Percentiles rank a stretch among this genome's conserved stretches.
Conservation (phyloP, 2,797 vertebrate species). For the Hemibagrus guttatus region DNA sequence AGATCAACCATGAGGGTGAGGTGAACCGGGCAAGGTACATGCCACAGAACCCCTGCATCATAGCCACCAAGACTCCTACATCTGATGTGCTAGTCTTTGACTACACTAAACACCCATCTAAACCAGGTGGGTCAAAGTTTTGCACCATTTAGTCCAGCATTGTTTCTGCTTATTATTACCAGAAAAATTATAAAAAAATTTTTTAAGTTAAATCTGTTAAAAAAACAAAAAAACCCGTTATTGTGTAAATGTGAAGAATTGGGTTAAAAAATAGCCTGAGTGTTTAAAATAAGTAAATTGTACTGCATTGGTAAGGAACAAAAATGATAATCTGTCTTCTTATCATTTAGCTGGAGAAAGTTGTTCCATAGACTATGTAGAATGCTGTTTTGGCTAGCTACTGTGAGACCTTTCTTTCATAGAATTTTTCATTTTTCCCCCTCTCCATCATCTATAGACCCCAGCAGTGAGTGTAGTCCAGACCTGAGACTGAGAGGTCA, state of each 20-base stretch:
- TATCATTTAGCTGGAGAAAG: no score
- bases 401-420: not conserved
- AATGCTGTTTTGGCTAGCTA: not conserved
- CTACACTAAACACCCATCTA: slow-evolving; percentile 87
- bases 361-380: not conserved
- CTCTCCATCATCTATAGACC: no score
- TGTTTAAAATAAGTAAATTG: not conserved
- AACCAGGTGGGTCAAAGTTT: slow-evolving; percentile 78
- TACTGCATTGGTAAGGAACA: not conserved
- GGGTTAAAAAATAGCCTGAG: not conserved
- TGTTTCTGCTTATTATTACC: not conserved
- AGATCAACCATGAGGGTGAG: slow-evolving; percentile 95
- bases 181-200: not conserved
- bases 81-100: slow-evolving; percentile 92
- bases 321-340: no score
- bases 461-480: no score
- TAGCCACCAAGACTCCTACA: slow-evolving; percentile 92
- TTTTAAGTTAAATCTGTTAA: not conserved
- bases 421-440: no score
- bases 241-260: not conserved
- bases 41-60: slow-evolving; percentile 90
- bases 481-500: no score
- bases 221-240: not conserved
- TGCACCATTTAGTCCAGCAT: not conserved
- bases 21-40: slow-evolving; percentile 92